Evolutionary conservation across 1,140 invertebrate genomes (phyloP).

Genomic region (Mya arenaria): DNA sequence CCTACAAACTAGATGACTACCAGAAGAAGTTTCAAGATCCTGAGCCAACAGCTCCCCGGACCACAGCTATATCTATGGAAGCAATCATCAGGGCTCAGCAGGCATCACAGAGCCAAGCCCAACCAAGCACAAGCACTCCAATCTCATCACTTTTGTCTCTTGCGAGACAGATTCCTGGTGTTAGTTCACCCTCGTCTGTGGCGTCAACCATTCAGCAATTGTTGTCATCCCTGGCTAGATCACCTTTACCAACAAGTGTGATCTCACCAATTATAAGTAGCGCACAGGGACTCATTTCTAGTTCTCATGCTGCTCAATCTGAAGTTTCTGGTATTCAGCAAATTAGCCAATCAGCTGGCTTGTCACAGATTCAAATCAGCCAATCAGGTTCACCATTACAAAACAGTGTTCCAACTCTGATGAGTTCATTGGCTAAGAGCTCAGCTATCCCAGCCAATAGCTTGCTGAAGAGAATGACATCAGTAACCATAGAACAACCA

Average conservation of each 20-base stretch:
- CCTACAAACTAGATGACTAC: constrained; percentile 43
- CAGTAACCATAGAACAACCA: neutral
- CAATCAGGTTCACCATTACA: constrained; percentile 51
- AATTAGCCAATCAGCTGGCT: constrained; percentile 2
- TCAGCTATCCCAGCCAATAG: neutral
- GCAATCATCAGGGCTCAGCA: constrained; percentile 11
- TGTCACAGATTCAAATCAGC: neutral
- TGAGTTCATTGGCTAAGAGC: constrained; percentile 40
- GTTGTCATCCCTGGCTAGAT: constrained; percentile 55
- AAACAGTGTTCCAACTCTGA: constrained; percentile 51
- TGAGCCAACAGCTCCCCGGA: neutral
- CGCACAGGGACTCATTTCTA: neutral
- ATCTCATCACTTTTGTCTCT: constrained; percentile 36
- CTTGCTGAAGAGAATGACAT: constrained; percentile 26
- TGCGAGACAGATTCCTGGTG: constrained; percentile 51
- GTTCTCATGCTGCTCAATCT: neutral
- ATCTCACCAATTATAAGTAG: neutral
- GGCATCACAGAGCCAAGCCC: neutral
- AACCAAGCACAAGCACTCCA: constrained; percentile 11
- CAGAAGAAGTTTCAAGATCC: constrained; percentile 33
- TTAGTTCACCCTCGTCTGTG: constrained; percentile 64
- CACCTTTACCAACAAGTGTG: neutral
- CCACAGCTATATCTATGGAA: constrained; percentile 29
- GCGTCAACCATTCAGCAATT: constrained; percentile 74
- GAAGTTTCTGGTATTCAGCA: too few relatives aligned